Conservation (phyloP, 2,113 vertebrate genomes). For the Pedetes capensis region DNA sequence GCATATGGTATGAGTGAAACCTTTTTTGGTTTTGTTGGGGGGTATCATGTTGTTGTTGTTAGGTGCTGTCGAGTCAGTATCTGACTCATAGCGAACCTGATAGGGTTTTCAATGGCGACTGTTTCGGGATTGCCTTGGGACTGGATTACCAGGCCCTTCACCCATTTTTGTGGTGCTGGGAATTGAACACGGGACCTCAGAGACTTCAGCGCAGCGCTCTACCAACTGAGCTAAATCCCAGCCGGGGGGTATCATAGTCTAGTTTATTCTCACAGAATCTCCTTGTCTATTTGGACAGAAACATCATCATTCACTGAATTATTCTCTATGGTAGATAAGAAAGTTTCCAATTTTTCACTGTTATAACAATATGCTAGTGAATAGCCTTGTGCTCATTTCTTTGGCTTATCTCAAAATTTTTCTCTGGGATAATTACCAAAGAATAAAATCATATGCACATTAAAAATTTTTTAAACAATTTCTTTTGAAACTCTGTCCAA, state of each 20-base stretch:
- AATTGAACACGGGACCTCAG: too few species aligned
- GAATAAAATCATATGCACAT: background rate
- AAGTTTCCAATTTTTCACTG: background rate
- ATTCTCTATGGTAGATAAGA: background rate
- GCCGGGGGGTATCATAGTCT: too few species aligned
- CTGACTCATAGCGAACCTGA: too few species aligned
- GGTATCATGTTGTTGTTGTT: too few species aligned
- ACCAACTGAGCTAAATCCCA: too few species aligned
- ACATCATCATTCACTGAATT: too few species aligned
- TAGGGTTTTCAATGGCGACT: too few species aligned
- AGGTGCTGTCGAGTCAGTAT: too few species aligned
- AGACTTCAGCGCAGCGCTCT: too few species aligned
- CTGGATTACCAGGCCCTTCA: too few species aligned
- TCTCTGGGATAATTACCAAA: background rate
- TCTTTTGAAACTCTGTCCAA: background rate
- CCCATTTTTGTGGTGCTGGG: too few species aligned
- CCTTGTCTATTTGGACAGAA: background rate
- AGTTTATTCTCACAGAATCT: background rate
- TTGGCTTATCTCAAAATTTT: background rate
- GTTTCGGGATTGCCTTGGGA: too few species aligned
- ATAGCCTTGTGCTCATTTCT: background rate
- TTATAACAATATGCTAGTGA: background rate
- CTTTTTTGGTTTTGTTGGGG: background rate
- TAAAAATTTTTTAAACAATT: background rate
- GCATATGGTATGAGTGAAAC: background rate